phyloP scores from a whole-genome alignment of 1,140 invertebrate genomes.

The Meloidogyne floridensis region DNA sequence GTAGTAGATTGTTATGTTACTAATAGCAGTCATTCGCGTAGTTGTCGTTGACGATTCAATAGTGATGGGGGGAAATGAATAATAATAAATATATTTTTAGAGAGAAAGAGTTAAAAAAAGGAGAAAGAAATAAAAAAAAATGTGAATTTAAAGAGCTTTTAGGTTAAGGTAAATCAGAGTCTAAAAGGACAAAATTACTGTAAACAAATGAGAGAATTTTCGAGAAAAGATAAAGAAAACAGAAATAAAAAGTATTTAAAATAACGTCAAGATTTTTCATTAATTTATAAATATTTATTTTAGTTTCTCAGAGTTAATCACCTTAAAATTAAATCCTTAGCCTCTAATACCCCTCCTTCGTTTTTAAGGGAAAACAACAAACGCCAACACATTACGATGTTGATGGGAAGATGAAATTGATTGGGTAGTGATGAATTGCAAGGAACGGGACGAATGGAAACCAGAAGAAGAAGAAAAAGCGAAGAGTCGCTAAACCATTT shows the following conservation, averaged over 20 bases:
- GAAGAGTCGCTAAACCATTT: neutral
- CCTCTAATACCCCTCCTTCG: neutral
- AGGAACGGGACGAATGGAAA: neutral
- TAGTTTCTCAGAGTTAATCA: neutral
- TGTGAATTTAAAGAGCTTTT: neutral
- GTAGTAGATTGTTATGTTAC: conserved; percentile 1
- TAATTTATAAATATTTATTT: neutral
- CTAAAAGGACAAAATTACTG: neutral
- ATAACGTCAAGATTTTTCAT: neutral
- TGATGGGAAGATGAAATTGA: neutral
- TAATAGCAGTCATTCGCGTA: neutral
- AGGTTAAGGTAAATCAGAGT: neutral
- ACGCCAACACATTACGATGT: neutral
- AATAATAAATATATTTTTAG: neutral
- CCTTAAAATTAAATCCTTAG: conserved; percentile 4
- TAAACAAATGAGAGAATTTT: neutral
- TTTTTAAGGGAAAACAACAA: neutral
- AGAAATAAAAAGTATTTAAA: neutral
- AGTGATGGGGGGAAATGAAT: neutral
- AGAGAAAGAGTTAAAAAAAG: neutral
- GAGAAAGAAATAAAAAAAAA: neutral
- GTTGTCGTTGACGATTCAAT: conserved; percentile 6
- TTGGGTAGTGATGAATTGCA: neutral
- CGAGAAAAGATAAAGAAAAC: neutral
- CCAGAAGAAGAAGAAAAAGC: neutral